Evolutionary conservation across 2,113 vertebrate species (phyloP).

Genomic region (Dicerorhinus sumatrensis): DNA sequence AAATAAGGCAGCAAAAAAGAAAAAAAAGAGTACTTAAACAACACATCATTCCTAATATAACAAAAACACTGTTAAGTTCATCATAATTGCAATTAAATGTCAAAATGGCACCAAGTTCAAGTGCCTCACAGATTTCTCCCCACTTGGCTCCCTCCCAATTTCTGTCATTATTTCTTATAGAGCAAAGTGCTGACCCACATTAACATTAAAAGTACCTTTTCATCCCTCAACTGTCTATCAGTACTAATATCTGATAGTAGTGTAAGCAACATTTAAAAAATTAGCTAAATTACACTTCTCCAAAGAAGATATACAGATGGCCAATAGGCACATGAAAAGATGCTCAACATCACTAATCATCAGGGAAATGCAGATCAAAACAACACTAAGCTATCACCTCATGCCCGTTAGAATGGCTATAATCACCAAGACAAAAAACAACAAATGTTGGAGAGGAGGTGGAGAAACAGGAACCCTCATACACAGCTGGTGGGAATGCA

Average conservation of each 20-base stretch:
- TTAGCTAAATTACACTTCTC: neutral
- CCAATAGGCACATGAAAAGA: too few species aligned
- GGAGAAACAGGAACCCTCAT: too few species aligned
- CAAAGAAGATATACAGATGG: too few species aligned
- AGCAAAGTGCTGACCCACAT: neutral
- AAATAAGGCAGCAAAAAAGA: neutral
- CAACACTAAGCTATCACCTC: too few species aligned
- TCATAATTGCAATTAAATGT: constrained; percentile 9
- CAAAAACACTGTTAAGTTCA: neutral
- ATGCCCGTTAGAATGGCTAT: too few species aligned
- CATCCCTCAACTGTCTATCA: neutral
- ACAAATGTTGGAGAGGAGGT: too few species aligned
- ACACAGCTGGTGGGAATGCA: too few species aligned
- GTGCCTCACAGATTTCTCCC: constrained; percentile 1
- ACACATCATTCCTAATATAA: neutral
- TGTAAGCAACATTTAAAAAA: neutral
- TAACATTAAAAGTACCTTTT: constrained; percentile 15
- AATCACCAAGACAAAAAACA: too few species aligned
- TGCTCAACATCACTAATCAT: too few species aligned
- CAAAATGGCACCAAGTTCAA: constrained; percentile 17
- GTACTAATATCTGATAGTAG: neutral
- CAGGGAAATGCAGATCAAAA: too few species aligned
- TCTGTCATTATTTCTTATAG: constrained; percentile 27
- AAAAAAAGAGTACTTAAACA: neutral
- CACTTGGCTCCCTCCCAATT: neutral